Evolutionary conservation across 1,140 invertebrate species (phyloP), one percentile per base, ranked within the genome.

Genomic region (Rhagoletis zephyria): DNA sequence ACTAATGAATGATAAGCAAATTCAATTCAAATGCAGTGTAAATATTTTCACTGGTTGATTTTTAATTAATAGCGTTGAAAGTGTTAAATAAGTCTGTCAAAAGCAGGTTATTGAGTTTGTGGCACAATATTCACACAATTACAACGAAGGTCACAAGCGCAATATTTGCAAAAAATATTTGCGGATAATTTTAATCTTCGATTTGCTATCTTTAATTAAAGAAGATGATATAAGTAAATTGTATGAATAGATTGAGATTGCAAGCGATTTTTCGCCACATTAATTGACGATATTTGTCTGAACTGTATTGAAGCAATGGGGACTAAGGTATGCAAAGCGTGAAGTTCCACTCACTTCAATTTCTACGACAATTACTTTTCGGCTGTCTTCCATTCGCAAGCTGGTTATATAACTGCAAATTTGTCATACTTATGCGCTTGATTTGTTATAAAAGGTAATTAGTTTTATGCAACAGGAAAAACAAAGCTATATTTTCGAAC

Each of bases 351-450:
- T 30, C 30, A 30, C 30, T 30, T 30, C 30, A 30, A 30, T 30
- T 30, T 30, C 30, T 30, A 30, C 30, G 30, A 30, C 30, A 30
- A 30, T 30, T 30, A 30, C 30, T 30, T 30, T 30, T 30, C 30
- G 30, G 30, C 30, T 30, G 30, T 30, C 30, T 30, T 30, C 67
- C 6, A 42, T n/a, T 2, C 12, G 16, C 19, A 16, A 56, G n/a
- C 74, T 10, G 74, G 10, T 59, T 59, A 81, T 81, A 42, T 81
- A 45, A 81, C 7, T 56, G 48, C 19, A 30, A 67, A 67, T 67
- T 30, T 30, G 6, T 4, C 64, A 67, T 14, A 81, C 16, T 81
- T 16, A 59, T 81, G 48, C 16, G 48, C 48, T 81, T 30, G 19
- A 59, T 81, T 81, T 19, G 16, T 30, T 19, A 81, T 51, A 30